phyloP scores from a whole-genome alignment of 1,140 invertebrate species.

The Oreohelix idahoensis region DNA sequence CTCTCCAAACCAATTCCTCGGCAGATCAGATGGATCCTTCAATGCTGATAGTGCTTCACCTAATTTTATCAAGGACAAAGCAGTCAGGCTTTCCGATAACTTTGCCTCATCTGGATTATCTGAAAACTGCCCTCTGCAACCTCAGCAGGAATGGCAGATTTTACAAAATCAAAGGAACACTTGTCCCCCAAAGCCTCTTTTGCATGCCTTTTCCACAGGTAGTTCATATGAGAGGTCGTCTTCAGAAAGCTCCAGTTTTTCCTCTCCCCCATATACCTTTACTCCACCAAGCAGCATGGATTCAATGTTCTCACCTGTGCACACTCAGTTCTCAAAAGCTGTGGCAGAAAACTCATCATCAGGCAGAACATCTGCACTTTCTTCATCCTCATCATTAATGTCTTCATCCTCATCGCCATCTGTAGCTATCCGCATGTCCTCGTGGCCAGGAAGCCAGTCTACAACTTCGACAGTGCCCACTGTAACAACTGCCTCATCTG shows the following conservation, averaged over 20 bases:
- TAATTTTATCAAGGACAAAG: too few relatives aligned
- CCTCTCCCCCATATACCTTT: conserved; percentile 26
- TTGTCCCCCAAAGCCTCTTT: neutral
- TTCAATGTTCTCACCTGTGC: conserved; percentile 26
- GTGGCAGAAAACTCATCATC: neutral
- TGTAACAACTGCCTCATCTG: conserved; percentile 2
- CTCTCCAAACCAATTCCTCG: conserved; percentile 4
- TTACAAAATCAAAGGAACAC: neutral
- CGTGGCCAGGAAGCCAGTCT: neutral
- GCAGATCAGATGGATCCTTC: neutral
- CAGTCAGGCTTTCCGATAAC: neutral
- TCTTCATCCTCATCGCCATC: neutral
- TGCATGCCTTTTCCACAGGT: conserved; percentile 17
- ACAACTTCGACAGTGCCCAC: neutral
- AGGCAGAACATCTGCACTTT: neutral
- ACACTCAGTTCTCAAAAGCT: neutral
- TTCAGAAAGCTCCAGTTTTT: conserved; percentile 34
- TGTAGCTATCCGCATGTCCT: neutral
- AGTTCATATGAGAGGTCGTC: conserved; percentile 36
- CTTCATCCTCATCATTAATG: neutral
- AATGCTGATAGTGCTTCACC: neutral
- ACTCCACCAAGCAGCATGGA: conserved; percentile 35
- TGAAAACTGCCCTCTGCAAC: neutral
- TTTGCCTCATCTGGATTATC: neutral
- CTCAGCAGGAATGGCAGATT: conserved; percentile 1